Percentiles rank a stretch among this genome's conserved stretches.
Evolutionary conservation across 2,888 invertebrate species (phyloP).

Genomic region (Heliconius erato): DNA sequence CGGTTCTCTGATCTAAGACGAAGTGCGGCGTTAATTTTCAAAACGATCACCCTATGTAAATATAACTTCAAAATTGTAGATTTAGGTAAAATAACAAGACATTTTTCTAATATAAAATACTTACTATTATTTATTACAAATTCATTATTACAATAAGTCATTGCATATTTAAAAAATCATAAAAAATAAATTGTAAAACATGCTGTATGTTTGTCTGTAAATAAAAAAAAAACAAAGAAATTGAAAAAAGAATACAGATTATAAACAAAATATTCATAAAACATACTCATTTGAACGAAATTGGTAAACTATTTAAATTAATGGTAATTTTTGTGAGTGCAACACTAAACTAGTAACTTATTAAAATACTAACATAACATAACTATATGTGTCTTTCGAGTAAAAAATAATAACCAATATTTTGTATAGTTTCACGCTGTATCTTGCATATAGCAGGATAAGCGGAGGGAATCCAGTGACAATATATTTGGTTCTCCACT

Average conservation of each 20-base stretch:
- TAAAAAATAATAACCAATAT: neutral
- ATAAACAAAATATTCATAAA: slow-evolving; percentile 22
- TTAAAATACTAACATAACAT: slow-evolving; percentile 10
- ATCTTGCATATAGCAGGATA: too few species aligned
- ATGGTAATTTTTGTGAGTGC: slow-evolving; percentile 28
- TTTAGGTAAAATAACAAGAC: slow-evolving; percentile 14
- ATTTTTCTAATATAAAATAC: slow-evolving; percentile 30
- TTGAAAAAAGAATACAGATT: slow-evolving; percentile 22
- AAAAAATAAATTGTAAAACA: slow-evolving; percentile 35
- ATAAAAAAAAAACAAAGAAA: slow-evolving; percentile 20
- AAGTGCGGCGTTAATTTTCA: neutral
- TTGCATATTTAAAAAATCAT: slow-evolving; percentile 69
- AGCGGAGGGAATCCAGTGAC: too few species aligned
- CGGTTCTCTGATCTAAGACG: neutral
- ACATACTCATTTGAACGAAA: slow-evolving; percentile 24
- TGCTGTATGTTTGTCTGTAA: slow-evolving; percentile 32
- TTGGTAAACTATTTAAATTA: slow-evolving; percentile 6
- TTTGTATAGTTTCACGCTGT: neutral
- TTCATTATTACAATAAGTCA: slow-evolving; percentile 58
- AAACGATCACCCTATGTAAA: neutral
- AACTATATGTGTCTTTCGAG: neutral
- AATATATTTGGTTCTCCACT: neutral
- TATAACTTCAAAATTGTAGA: neutral
- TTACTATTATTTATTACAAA: slow-evolving; percentile 49
- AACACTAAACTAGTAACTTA: slow-evolving; percentile 28